A percentile compares a stretch with the other conserved stretches of the same genome.
phyloP scores from a whole-genome alignment of 2,888 invertebrate species.

The Rotaria macrura region DNA sequence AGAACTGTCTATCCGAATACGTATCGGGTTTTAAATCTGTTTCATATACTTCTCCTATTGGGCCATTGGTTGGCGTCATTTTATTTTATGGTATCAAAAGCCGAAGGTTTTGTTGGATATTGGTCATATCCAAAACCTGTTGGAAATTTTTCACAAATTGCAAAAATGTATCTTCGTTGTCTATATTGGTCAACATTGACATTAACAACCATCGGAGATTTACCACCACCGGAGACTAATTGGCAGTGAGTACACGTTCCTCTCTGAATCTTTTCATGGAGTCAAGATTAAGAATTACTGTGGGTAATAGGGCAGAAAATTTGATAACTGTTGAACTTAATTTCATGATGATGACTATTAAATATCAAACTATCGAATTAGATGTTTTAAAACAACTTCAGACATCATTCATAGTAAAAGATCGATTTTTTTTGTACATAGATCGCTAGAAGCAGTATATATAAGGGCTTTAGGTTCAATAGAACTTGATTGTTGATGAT shows the following conservation, averaged over 20 bases:
- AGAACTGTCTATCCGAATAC: conserved; percentile 87
- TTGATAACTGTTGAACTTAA: too few species aligned
- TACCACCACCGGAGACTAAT: conserved; percentile 86
- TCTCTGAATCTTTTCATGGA: too few species aligned
- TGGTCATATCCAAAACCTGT: conserved; percentile 61
- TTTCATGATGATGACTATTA: too few species aligned
- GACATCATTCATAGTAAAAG: too few species aligned
- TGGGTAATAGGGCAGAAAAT: too few species aligned
- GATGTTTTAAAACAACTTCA: too few species aligned
- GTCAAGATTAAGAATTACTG: too few species aligned
- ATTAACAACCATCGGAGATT: conserved; percentile 84
- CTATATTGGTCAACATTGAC: conserved; percentile 92
- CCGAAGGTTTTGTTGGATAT: conserved; percentile 40
- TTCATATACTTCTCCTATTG: conserved; percentile 81
- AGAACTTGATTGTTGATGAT: too few species aligned
- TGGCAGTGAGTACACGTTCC: conserved; percentile 69
- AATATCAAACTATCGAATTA: too few species aligned
- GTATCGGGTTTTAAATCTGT: conserved; percentile 84
- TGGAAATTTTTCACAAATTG: conserved; percentile 65
- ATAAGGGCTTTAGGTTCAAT: too few species aligned
- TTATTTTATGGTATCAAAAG: conserved; percentile 80
- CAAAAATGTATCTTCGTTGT: conserved; percentile 82
- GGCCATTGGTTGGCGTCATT: conserved; percentile 97
- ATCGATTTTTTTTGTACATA: too few species aligned
- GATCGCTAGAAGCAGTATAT: too few species aligned